Evolutionary conservation across 2,797 vertebrate species (phyloP).

Genomic region (Phyllotis vaccarum): DNA sequence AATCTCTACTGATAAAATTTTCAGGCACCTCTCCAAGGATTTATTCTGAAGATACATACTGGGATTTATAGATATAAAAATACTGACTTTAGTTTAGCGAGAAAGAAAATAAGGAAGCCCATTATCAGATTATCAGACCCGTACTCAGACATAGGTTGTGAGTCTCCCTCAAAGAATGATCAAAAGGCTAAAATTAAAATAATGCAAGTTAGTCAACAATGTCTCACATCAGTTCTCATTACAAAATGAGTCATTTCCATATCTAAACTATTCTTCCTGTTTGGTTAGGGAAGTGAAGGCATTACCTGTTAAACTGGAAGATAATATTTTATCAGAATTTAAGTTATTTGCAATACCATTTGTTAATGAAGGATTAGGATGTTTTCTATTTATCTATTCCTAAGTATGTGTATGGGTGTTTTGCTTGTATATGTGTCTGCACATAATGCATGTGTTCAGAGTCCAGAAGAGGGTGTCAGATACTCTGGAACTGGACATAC

Average conservation of each 20-base stretch:
- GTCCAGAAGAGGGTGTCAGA: too few relatives aligned
- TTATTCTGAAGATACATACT: slow-evolving; percentile 3
- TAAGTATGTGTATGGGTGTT: background rate
- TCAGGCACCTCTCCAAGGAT: background rate
- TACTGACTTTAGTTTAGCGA: background rate
- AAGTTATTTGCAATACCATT: background rate
- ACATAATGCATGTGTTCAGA: background rate
- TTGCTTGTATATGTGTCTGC: background rate
- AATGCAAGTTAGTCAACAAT: background rate
- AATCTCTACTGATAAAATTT: background rate
- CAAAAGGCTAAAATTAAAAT: slow-evolving; percentile 24
- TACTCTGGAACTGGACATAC: background rate
- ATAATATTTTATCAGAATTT: background rate
- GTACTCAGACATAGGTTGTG: background rate
- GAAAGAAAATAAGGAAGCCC: slow-evolving; percentile 24
- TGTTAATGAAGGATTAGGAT: slow-evolving; percentile 10
- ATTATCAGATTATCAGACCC: background rate
- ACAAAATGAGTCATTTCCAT: background rate
- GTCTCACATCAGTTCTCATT: background rate
- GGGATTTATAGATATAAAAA: slow-evolving; percentile 22
- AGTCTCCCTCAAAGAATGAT: background rate
- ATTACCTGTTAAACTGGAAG: background rate
- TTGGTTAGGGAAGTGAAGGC: slow-evolving; percentile 26
- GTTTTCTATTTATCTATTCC: too few relatives aligned
- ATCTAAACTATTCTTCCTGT: background rate